Evolutionary conservation across 2,113 vertebrate genomes (phyloP), one percentile per base, ranked within the genome.

Genomic region (Syngnathus scovelli): DNA sequence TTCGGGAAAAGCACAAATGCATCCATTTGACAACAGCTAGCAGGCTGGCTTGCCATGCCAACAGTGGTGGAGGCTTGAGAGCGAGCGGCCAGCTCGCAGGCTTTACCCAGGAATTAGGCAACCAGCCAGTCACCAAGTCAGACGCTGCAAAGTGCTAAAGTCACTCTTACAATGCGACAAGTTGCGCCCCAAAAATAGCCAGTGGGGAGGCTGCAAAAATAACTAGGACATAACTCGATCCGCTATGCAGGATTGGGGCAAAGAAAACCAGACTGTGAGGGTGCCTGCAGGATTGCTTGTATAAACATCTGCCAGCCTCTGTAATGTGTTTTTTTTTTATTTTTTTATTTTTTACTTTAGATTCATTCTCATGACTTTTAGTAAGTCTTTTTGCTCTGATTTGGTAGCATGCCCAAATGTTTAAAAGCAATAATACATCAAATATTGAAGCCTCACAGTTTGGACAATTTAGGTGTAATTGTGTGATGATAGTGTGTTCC

Each of bases 261-360:
- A 23, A 55, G 5, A 37, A 12, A 13, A 66, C 16, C 13, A 39
- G 16, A 69, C 37, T 69, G 52, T 46, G 44, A 16, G 44, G 48
- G 52, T 37, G 69, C 12, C 39, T 38, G 27, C 27, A 58, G n/a
- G 39, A 61, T 87, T 82, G 88, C 78, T 83, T 79, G 78, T 43
- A 66, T 69, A 62, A 63, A 69, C 68, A 41, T 70, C 64, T 3
- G 19, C 56, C 60, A 61, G 66, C n/a, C 54, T 15, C 71, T n/a
- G 3, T 21, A n/a, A 27, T 27, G 27, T 27, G 27, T 27, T 27
- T 2, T 27, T 27, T 27, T 27, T 27, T 27, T n/a, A n/a, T 27
- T 27, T 27, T 27, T 27, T 27, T 2, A 27, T 27, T 27, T 1
- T 27, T 27, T 27, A 27, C 27, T 27, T 27, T 13, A 10, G 5